Base-by-base conservation (phyloP, 2,888 invertebrate species). In the Argynnis bischoffii region DNA sequence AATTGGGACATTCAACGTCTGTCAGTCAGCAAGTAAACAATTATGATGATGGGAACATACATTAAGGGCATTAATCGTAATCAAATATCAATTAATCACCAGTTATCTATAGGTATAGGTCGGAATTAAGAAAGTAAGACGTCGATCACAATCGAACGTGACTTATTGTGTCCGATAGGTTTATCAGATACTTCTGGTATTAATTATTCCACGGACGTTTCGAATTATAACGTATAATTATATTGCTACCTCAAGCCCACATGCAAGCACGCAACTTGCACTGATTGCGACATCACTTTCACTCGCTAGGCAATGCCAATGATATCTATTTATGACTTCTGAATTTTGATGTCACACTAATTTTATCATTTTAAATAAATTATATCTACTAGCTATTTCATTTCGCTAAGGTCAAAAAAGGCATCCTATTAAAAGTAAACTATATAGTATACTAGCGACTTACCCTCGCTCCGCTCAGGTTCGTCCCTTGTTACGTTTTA, bases 211-310 rank as follows among this genome's bases (percentile, higher is more conserved):
- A 67, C 55, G 63, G 54, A 65, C 72, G 69, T 66, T 71, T 72
- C 71, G 59, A 67, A 63, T 65, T 65, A 70, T 67, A 67, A 64
- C 60, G 59, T 69, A 69, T 77, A 80, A 80, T 81, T 77, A 78
- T 75, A 71, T 66, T 54, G 61, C 74, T 67, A 66, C 74, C 68
- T 67, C 71, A 67, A 72, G 70, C 74, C 79, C 77, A 77, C 78
- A 78, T 77, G 77, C 74, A 77, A 78, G 78, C 77, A 76, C 78
- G 71, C 78, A 77, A 76, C 80, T 78, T 60, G 65, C 69, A 66
- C 72, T 73, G 76, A 76, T 90, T 88, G 88, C 89, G 83, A 89
- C 87, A 89, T 85, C 84, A 88, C 90, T 91, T 90, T 91, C 90
- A 85, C 90, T 77, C 69, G 77, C 84, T 70, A 74, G 70, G 64